These are phyloP conservation scores for Andricus quercusramuli DNA, from an alignment of 2,888 invertebrate species.

Conservation along the genomic window DNA sequence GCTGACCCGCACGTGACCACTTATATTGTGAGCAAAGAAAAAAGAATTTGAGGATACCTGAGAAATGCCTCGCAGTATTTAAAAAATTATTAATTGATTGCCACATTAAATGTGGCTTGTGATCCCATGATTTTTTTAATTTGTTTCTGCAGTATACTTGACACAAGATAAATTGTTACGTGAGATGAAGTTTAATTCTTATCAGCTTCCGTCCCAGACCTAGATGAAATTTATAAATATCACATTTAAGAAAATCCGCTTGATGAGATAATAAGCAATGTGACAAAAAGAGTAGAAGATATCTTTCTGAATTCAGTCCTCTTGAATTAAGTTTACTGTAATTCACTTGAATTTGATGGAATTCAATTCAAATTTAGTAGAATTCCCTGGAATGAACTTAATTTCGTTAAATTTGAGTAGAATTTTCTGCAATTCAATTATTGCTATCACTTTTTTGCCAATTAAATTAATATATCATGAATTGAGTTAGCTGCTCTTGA, in stretches of 20 bases:
- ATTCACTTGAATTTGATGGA: no score
- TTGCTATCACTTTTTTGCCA: not conserved
- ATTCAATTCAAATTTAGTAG: no score
- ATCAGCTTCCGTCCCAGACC: not conserved
- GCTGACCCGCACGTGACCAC: conserved; percentile 67
- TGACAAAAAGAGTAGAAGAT: conserved; percentile 17
- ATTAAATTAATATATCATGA: not conserved
- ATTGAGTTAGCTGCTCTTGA: no score
- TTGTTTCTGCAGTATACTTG: not conserved
- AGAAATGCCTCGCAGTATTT: no score
- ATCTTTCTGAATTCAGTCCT: not conserved
- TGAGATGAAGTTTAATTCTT: not conserved
- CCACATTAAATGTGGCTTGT: no score
- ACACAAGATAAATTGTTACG: not conserved
- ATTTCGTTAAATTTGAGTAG: not conserved
- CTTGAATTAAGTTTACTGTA: no score
- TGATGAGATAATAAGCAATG: not conserved
- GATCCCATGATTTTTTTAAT: not conserved
- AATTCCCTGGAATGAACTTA: no score
- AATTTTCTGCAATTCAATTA: conserved; percentile 4
- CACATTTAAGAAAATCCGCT: not conserved
- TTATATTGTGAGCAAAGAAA: conserved; percentile 43
- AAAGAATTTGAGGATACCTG: no score
- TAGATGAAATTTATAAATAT: not conserved
- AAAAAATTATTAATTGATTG: no score